Evolutionary conservation across 2,113 vertebrate genomes (phyloP).

Genomic region (Oreochromis aureus): DNA sequence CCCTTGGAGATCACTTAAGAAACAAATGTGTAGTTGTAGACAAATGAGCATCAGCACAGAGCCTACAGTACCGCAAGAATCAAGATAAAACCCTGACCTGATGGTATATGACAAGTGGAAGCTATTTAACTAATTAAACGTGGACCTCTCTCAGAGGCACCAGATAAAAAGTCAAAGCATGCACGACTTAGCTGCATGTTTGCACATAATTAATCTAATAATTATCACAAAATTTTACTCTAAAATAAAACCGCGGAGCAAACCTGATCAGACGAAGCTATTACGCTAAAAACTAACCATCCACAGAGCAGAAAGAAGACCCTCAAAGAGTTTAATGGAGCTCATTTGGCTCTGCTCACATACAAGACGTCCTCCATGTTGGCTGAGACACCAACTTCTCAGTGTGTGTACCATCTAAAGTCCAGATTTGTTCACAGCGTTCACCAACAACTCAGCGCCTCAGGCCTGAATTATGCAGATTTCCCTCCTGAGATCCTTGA

Average conservation of each 20-base stretch:
- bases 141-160: neutral
- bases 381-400: neutral
- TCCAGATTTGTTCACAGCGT: neutral
- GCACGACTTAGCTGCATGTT: neutral
- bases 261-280: accelerated
- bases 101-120: neutral
- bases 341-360: neutral
- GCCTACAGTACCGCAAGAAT: neutral
- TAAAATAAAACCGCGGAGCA: neutral
- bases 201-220: neutral
- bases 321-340: neutral
- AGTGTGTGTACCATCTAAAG: neutral
- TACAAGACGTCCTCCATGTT: neutral
- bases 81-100: neutral
- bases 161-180: neutral
- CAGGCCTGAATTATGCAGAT: neutral
- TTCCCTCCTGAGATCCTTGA: neutral
- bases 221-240: neutral
- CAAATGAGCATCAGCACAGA: neutral
- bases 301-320: neutral
- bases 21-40: neutral
- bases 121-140: neutral
- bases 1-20: neutral
- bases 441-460: neutral
- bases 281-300: neutral